phyloP scores from a whole-genome alignment of 2,113 vertebrate species.

The Oxyura jamaicensis region DNA sequence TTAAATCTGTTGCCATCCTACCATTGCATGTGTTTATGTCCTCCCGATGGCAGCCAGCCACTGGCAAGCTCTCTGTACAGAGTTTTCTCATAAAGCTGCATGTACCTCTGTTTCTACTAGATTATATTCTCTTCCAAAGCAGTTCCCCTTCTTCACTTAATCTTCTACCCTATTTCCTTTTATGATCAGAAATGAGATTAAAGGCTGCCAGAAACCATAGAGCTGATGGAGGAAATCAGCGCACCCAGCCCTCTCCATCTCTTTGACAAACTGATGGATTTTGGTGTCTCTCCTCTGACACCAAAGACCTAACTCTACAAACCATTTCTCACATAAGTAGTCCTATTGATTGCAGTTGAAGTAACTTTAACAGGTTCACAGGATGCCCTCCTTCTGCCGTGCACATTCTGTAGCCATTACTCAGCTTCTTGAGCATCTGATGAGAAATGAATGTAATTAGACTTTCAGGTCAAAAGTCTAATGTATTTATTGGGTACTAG shows the following conservation, averaged over 20 bases:
- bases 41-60: not conserved
- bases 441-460: not conserved
- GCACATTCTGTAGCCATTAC: not conserved
- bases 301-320: not conserved
- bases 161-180: not conserved
- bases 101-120: not conserved
- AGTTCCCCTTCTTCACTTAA: not conserved
- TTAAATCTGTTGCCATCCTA: not conserved
- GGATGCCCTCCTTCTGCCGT: not conserved
- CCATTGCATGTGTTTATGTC: not conserved
- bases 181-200: not conserved
- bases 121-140: not conserved
- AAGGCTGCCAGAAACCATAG: not conserved
- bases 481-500: not conserved
- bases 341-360: not conserved
- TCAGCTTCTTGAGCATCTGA: not conserved
- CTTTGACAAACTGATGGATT: not conserved
- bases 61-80: not conserved
- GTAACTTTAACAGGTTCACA: not conserved
- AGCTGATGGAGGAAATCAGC: not conserved
- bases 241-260: not conserved
- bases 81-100: not conserved
- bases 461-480: not conserved
- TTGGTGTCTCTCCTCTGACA: not conserved
- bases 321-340: not conserved